Evolutionary conservation across 2,888 invertebrate species (phyloP).

Genomic region (Dolichomitus sp.): DNA sequence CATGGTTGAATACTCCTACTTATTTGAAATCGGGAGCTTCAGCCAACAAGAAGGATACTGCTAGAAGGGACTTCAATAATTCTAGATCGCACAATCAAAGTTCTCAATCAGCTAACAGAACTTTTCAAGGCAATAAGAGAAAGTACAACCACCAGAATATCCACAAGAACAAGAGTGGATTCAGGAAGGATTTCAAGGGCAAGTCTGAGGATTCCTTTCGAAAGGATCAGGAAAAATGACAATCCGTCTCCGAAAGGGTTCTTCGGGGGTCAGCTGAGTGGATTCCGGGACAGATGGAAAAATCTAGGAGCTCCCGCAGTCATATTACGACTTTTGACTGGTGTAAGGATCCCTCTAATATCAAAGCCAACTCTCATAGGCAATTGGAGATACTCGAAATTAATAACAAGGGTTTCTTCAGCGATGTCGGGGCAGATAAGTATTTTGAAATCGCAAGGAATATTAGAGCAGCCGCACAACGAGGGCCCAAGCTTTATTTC

Average conservation of each 20-base stretch:
- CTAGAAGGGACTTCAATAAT: not conserved
- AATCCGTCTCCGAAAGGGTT: slow-evolving; percentile 6
- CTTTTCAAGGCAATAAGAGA: not conserved
- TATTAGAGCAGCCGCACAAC: slow-evolving; percentile 3
- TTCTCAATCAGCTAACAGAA: not conserved
- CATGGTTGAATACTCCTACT: slow-evolving; percentile 62
- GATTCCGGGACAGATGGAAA: slow-evolving; percentile 39
- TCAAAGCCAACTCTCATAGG: slow-evolving; percentile 48
- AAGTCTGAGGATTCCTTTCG: slow-evolving; percentile 52
- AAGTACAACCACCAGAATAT: not conserved
- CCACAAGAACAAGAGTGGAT: slow-evolving; percentile 24
- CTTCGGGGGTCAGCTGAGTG: slow-evolving; percentile 39
- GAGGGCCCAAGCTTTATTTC: slow-evolving; percentile 59
- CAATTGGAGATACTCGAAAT: slow-evolving; percentile 45
- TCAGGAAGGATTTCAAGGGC: slow-evolving; percentile 38
- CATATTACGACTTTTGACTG: slow-evolving; percentile 35
- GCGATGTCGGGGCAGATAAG: slow-evolving; percentile 41
- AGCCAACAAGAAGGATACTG: slow-evolving; percentile 22
- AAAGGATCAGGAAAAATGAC: slow-evolving; percentile 47
- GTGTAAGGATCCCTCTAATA: slow-evolving; percentile 31
- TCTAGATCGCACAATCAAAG: not conserved
- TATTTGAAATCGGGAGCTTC: slow-evolving; percentile 25
- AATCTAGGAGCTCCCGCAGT: slow-evolving; percentile 34
- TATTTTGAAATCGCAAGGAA: slow-evolving; percentile 11
- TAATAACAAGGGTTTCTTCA: slow-evolving; percentile 20